These are phyloP conservation scores for Nerophis ophidion DNA, from an alignment of 2,113 vertebrate genomes.

Conservation along the genomic window DNA sequence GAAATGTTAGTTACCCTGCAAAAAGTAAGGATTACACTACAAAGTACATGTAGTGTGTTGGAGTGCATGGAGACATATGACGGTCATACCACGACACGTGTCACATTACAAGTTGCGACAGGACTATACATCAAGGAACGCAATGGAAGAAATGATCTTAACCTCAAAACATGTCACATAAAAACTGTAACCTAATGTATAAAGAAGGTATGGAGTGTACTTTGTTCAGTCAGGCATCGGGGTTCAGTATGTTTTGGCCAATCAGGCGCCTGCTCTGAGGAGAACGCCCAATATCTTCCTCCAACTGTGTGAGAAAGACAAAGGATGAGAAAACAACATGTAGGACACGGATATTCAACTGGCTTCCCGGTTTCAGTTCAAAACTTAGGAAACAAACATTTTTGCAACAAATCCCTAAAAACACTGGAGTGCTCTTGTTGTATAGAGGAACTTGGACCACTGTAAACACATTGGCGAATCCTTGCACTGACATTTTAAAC, in stretches of 20 bases:
- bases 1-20: neutral
- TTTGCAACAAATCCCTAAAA: too few relatives aligned
- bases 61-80: neutral
- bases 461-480: too few relatives aligned
- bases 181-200: neutral
- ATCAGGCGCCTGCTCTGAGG: conserved; percentile 62
- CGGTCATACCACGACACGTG: too few relatives aligned
- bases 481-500: too few relatives aligned
- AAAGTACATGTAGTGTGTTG: neutral
- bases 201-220: neutral
- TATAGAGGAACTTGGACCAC: too few relatives aligned
- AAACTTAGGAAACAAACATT: too few relatives aligned
- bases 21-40: neutral
- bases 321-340: neutral
- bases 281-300: conserved; percentile 46
- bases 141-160: neutral
- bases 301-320: conserved; percentile 53
- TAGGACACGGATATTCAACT: too few relatives aligned
- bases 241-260: conserved; percentile 12
- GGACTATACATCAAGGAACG: neutral
- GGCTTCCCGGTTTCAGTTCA: too few relatives aligned
- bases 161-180: neutral
- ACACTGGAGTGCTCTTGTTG: too few relatives aligned
- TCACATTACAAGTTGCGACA: too few relatives aligned
- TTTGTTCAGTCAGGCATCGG: conserved; percentile 35